Evolutionary conservation across 1,140 invertebrate species (phyloP).

Genomic region (Apis laboriosa): DNA sequence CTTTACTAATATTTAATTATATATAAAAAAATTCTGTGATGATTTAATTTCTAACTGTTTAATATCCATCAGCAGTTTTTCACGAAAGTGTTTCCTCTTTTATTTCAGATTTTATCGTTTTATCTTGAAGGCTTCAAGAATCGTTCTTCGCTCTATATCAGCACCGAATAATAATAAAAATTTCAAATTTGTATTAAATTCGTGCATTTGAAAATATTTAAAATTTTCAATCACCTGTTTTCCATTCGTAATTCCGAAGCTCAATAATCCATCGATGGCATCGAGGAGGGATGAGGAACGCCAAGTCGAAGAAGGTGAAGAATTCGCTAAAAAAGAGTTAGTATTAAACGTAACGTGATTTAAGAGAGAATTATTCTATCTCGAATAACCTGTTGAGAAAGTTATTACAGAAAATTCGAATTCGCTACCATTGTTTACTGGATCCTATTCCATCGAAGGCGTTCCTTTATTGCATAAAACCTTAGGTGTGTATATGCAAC

Average conservation of each 20-base stretch:
- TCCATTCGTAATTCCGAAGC: neutral
- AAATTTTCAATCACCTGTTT: slow-evolving; percentile 19
- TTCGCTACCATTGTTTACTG: neutral
- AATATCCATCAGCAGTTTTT: too few relatives aligned
- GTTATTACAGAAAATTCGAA: slow-evolving; percentile 16
- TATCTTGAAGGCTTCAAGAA: too few relatives aligned
- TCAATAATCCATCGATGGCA: slow-evolving; percentile 17
- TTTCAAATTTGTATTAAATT: too few relatives aligned
- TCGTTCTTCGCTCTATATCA: too few relatives aligned
- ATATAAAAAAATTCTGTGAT: too few relatives aligned
- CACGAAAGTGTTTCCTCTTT: too few relatives aligned
- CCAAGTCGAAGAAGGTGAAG: too few relatives aligned
- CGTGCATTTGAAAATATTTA: neutral
- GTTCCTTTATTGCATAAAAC: slow-evolving; percentile 31
- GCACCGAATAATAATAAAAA: too few relatives aligned
- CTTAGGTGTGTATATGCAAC: neutral
- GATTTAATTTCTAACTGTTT: too few relatives aligned
- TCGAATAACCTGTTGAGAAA: slow-evolving; percentile 41
- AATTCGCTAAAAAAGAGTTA: too few relatives aligned
- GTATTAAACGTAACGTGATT: slow-evolving; percentile 16
- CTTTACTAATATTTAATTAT: too few relatives aligned
- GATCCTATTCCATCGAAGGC: neutral
- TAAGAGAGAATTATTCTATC: neutral
- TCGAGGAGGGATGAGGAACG: slow-evolving; percentile 10
- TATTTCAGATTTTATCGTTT: too few relatives aligned